Base-by-base conservation (phyloP, 2,113 vertebrate genomes). In the Callipepla squamata region DNA sequence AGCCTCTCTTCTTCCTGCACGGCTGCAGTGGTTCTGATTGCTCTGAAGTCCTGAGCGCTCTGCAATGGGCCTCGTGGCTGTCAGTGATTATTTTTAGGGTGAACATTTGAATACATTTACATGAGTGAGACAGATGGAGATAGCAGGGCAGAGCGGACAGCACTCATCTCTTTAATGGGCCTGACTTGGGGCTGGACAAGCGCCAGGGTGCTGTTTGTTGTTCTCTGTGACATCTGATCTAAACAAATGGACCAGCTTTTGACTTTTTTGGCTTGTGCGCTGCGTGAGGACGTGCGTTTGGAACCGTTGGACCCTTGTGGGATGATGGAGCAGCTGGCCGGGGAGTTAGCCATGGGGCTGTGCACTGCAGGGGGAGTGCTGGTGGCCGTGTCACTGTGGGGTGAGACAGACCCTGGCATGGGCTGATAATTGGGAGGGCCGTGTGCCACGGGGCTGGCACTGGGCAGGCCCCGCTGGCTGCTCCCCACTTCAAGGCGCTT, bases 31-130 rank as follows among this genome's bases (percentile, higher is more conserved):
- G 68, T 92, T 92, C 70, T 67, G 10, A 34, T 53, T 85, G 84
- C 89, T 87, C 78, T 74, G 68, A 58, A 47, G 45, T 87, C 84
- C 92, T 82, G 70, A 18, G 81, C 47, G 62, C 67, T 84, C 81
- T 72, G 73, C 67, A 81, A 45, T 48, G 80, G 70, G 32, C 55
- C 69, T 67, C 26, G 72, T 11, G n/a, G 79, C 87, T 80, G 63
- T 86, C 53, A 32, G 83, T 83, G 61, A 28, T 76, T 79, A 65
- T 53, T 87, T 82, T 80, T 63, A 34, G 73, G 80, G 80, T 30
- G 78, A 81, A 23, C 36, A 8, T 81, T 85, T 85, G 81, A 85
- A 76, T 92, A 9, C 30, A 89, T 92, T 95, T 91, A 75, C 78
- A 69, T 87, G 85, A 57, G 78, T 76, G 87, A 84, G 83, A 30